Percentiles rank a stretch among this genome's conserved stretches.
phyloP scores from a whole-genome alignment of 2,113 vertebrate species.

The Brevimyrus niger region DNA sequence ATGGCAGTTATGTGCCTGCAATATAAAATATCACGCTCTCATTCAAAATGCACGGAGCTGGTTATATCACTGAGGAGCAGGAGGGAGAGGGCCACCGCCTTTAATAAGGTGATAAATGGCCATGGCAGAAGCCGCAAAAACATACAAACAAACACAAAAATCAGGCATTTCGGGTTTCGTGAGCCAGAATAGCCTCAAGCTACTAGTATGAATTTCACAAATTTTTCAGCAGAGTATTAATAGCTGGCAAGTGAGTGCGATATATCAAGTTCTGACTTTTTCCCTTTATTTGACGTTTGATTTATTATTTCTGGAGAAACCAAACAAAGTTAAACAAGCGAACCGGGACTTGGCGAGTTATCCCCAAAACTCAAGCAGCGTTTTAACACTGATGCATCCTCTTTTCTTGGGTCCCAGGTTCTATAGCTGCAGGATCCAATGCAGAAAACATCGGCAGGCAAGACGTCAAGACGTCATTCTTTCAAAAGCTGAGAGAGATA shows the following conservation, averaged over 20 bases:
- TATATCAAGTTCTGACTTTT: not conserved
- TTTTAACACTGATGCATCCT: not conserved
- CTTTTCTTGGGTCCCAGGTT: not conserved
- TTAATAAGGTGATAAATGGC: not conserved
- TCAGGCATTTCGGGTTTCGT: not conserved
- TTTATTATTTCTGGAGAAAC: not conserved
- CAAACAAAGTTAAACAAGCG: not conserved
- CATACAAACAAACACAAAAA: not conserved
- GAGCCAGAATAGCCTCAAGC: not conserved
- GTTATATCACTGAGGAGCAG: not conserved
- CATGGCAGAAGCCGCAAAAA: not conserved
- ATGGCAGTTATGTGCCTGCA: not conserved
- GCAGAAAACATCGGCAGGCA: not conserved
- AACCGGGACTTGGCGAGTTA: not conserved
- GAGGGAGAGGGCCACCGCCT: not conserved
- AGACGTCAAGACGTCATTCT: not conserved
- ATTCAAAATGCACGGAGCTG: not conserved
- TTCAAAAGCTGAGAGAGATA: not conserved
- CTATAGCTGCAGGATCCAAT: not conserved
- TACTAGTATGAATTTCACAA: not conserved
- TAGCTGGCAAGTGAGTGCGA: not conserved
- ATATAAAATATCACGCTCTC: not conserved
- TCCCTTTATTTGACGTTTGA: not conserved
- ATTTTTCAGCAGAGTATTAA: not conserved
- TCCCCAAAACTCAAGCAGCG: no score